These are phyloP conservation scores for Digitonthophagus gazella DNA, from an alignment of 2,888 invertebrate genomes.

Conservation along the genomic window DNA sequence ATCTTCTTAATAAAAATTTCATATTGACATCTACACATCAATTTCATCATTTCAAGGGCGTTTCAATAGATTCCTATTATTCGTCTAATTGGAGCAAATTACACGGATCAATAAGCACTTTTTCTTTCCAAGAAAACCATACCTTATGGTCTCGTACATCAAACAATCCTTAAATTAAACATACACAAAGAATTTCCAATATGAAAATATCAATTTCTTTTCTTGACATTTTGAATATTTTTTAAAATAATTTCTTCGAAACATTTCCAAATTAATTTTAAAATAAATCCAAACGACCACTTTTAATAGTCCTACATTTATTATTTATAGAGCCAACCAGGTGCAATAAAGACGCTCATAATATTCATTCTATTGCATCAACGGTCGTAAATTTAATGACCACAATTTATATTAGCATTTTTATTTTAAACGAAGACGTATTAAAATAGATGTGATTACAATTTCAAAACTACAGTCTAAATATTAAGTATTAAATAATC, in stretches of 20 bases:
- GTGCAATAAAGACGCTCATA: background rate
- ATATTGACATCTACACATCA: background rate
- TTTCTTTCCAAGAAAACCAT: background rate
- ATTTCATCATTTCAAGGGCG: background rate
- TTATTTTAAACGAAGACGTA: too few relatives aligned
- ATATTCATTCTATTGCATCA: background rate
- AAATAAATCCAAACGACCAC: background rate
- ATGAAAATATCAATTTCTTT: too few relatives aligned
- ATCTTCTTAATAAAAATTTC: background rate
- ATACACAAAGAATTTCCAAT: too few relatives aligned
- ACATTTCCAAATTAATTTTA: background rate
- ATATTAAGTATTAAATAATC: too few relatives aligned
- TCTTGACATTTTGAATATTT: too few relatives aligned
- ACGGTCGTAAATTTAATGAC: background rate
- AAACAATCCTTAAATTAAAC: too few relatives aligned
- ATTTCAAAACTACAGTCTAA: too few relatives aligned
- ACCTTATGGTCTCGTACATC: too few relatives aligned
- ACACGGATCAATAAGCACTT: background rate
- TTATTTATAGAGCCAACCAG: background rate
- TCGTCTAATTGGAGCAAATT: background rate
- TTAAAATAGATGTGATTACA: too few relatives aligned
- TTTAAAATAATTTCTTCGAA: too few relatives aligned
- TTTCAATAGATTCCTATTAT: background rate
- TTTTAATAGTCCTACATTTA: background rate
- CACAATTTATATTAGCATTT: background rate